Base-by-base conservation (phyloP, 2,888 invertebrate species). In the Epinotia brunnichana region DNA sequence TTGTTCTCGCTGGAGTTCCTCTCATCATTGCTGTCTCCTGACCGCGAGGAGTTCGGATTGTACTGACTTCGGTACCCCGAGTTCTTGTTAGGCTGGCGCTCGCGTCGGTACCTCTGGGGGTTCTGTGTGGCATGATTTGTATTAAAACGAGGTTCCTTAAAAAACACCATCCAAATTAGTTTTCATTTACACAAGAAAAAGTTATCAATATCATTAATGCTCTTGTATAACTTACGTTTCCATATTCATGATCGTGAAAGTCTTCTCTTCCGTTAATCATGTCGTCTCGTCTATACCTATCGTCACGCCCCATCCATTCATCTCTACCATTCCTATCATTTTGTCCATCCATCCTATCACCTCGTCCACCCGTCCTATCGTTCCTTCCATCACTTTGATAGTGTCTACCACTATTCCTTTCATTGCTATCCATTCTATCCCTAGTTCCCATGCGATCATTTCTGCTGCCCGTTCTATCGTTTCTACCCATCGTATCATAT, bases 61-160 rank as follows among this genome's bases (percentile, higher is more conserved):
- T 91, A 91, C 70, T 92, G 93, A 74, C 91, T 92, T 51, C 93
- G 83, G 72, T 91, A 88, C 0, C 92, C 92, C 0, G 91, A 90
- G 74, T 90, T 91, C 68, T 77, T 82, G 67, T 88, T 88, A 11
- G 82, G 83, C n/a, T 48, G 48, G 41, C 81, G 85, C 17, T 90
- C 90, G 1, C 92, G 83, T 75, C 85, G 90, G 72, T 85, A 89
- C 62, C 92, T 83, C 62, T 85, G 80, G 2, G 86, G 75, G 2
- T 82, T 61, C 62, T 85, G 85, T 0, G 85, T 83, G 0, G 83
- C 79, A 48, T 84, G 81, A 66, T 85, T 82, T 13, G 82, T 82
- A 21, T 82, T 80, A 62, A 84, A 84, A 61, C 80, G 82, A 2
- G 82, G 76, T 17, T 72, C 72, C 72, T 72, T 24, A 21, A 69